These are phyloP conservation scores for Stomatorhinus ivindoensis DNA, from an alignment of 2,113 vertebrate genomes.

Conservation along the genomic window DNA sequence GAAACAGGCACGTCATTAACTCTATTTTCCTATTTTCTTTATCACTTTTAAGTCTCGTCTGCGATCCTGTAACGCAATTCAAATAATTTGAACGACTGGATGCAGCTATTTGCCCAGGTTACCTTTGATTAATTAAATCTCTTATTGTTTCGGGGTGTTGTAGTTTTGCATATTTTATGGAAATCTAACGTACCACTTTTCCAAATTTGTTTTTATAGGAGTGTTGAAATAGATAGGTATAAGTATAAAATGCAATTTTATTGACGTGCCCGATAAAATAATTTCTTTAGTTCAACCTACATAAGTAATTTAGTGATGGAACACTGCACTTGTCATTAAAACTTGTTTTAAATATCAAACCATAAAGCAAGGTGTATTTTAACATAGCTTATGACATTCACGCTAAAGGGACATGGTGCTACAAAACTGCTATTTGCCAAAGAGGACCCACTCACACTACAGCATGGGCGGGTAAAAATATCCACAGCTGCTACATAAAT, in stretches of 20 bases:
- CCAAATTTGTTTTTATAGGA: not conserved
- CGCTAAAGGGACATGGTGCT: not conserved
- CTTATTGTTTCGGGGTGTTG: not conserved
- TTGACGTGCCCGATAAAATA: not conserved
- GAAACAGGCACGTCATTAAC: not conserved
- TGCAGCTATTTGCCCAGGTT: not conserved
- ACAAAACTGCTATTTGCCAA: not conserved
- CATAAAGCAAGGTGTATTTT: not conserved
- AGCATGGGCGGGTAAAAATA: constrained; percentile 5
- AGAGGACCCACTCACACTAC: not conserved
- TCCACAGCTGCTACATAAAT: constrained; percentile 16
- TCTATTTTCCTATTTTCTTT: not conserved
- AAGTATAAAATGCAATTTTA: not conserved
- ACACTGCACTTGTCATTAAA: not conserved
- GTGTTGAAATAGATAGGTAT: not conserved
- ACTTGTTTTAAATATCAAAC: not conserved
- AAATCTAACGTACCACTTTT: not conserved
- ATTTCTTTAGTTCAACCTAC: not conserved
- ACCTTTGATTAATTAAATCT: not conserved
- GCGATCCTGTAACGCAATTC: not conserved
- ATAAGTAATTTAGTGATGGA: not conserved
- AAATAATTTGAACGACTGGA: not conserved
- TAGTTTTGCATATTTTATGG: not conserved
- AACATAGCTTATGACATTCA: not conserved
- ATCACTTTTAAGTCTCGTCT: not conserved